Evolutionary conservation across 1,140 invertebrate genomes (phyloP), one percentile per base, ranked within the genome.

Genomic region (Harpegnathos saltator): DNA sequence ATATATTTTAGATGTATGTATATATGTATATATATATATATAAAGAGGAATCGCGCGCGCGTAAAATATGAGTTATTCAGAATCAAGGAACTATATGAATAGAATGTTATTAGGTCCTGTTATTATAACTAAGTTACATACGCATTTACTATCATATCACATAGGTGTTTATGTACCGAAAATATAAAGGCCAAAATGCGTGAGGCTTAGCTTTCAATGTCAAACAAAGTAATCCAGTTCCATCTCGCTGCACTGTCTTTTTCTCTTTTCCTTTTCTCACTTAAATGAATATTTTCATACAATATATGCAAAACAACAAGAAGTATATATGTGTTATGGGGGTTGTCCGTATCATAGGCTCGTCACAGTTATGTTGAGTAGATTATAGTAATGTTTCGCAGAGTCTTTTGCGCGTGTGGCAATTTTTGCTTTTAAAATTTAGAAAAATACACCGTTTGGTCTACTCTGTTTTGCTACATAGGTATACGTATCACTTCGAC

Each of bases 381-480:
- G 14, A 14, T 9, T 85, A 73, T 83, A 85, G 85, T 71, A 66
- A 19, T 50, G 48, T 65, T 85, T 82, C 52, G 22, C 59, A 50
- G 24, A 88, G 58, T 78, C 22, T 61, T 85, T 78, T 84, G 4
- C 52, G 74, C 56, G 38, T 44, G 38, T 72, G 75, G 83, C 54
- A 90, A 84, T 90, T 86, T n/a, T 90, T 84, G 75, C 78, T 78
- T 82, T 75, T 89, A 89, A 89, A 92, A 92, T 93, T 93, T 93
- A 93, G 91, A 93, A 93, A 93, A 93, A 93, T 93, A 93, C 91
- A 92, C 66, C 61, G 74, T 87, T 77, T 88, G 89, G 71, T 91
- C 88, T 90, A 92, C 68, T 92, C 77, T 90, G 82, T 81, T 86
- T 87, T 73, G 78, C 90, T 92, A 92, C 61, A 89, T 88, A n/a